Evolutionary conservation across 2,888 invertebrate genomes (phyloP), one percentile per base, ranked within the genome.

Genomic region (Ornithoptera priamus): DNA sequence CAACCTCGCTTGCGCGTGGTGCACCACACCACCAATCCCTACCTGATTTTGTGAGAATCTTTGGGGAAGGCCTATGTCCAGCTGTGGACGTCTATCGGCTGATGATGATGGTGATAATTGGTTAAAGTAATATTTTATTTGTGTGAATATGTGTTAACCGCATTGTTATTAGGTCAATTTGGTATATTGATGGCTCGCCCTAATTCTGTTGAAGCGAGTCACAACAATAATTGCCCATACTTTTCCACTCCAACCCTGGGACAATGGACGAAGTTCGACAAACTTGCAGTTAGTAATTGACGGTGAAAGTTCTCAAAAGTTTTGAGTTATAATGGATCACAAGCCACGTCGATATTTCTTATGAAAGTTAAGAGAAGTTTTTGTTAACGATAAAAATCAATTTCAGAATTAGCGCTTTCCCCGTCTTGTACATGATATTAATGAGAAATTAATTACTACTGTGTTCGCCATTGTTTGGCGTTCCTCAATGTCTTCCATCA

Each of bases 251-350:
- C 61, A 61, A 60, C 57, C 60, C 36, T 24, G 42, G 42, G n/a
- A 69, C 69, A 69, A 65, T 65, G 69, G 65, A 56, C 50, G 53
- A 69, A 69, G 65, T 69, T 69, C 42, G 61, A 50, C 68, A 22
- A 65, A 65, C 69, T 69, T 65, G 61, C 60, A 69, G 60, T 60
- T 56, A 50, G 56, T 60, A 60, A 69, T 69, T 69, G 65, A 65
- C 61, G 65, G 56, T 30, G 61, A 56, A 69, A 69, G 60, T 65
- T 68, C 24, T 60, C 56, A n/a, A 69, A 68, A 65, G 50, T 68
- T 63, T 39, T 20, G 1, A 60, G 65, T 30, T 69, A 61, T 61
- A 69, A 69, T 69, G 64, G 61, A 69, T 69, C 65, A 64, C 60
- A 59, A 42, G 68, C 60, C 59, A 68, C 68, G 60, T 53, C 68